Percentiles rank a stretch among this genome's conserved stretches.
Conservation (phyloP, 2,113 vertebrate genomes). For the Cyanoramphus novaezelandiae region DNA sequence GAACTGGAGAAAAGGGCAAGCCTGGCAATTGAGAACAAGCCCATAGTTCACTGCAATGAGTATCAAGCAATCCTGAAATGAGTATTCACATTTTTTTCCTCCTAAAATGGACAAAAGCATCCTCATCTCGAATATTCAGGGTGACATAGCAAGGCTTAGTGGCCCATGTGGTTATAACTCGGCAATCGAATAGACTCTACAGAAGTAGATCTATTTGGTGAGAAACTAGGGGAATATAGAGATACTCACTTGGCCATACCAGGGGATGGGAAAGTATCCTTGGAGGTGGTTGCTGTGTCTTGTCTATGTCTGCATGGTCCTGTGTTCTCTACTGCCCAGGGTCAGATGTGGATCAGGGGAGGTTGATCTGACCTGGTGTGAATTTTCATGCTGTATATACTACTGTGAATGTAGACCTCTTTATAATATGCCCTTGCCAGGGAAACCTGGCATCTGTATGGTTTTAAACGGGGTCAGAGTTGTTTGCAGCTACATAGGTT, state of each 20-base stretch:
- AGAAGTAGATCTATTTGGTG: not conserved
- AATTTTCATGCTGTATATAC: not conserved
- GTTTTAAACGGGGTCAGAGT: not conserved
- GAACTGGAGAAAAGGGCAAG: not conserved
- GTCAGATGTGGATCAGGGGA: not conserved
- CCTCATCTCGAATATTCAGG: not conserved
- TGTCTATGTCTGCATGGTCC: not conserved
- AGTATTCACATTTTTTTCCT: not conserved
- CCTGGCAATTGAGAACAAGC: not conserved
- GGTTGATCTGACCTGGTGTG: not conserved
- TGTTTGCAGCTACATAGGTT: not conserved
- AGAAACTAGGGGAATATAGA: not conserved
- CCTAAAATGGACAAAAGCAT: not conserved
- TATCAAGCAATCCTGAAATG: not conserved
- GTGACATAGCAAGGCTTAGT: not conserved
- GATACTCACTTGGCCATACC: not conserved
- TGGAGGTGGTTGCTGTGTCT: not conserved
- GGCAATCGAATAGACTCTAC: not conserved
- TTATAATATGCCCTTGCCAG: not conserved
- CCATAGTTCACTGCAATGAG: not conserved
- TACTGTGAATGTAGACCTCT: not conserved
- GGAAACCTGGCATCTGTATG: not conserved
- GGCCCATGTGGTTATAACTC: not conserved
- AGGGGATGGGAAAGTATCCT: not conserved
- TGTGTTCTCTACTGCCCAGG: not conserved